Percentiles rank a stretch among this genome's conserved stretches.
These are phyloP conservation scores for Parasteatoda tepidariorum DNA, from an alignment of 1,140 invertebrate species.

Conservation along the genomic window DNA sequence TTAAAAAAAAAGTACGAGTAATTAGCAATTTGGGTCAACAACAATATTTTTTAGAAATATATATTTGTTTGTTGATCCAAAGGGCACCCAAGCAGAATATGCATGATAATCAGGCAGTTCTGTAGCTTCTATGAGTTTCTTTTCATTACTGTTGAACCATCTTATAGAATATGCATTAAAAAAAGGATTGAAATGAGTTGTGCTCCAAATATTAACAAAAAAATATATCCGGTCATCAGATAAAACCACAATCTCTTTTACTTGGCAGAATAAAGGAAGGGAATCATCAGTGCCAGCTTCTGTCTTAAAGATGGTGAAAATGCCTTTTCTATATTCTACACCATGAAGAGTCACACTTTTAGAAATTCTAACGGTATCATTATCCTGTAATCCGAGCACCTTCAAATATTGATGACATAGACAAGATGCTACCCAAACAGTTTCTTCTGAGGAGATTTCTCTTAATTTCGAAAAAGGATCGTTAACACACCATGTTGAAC, in stretches of 20 bases:
- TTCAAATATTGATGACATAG: not conserved
- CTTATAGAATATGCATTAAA: slow-evolving; percentile 11
- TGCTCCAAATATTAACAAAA: not conserved
- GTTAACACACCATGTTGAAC: not conserved
- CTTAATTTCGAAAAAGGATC: not conserved
- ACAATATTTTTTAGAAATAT: not conserved
- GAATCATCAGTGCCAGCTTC: not conserved
- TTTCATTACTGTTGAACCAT: not conserved
- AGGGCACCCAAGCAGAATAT: too few relatives aligned
- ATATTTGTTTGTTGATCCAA: too few relatives aligned
- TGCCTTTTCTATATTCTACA: not conserved
- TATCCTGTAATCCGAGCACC: not conserved
- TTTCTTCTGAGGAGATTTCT: not conserved
- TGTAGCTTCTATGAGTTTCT: too few relatives aligned
- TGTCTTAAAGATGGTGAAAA: not conserved
- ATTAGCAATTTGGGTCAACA: not conserved
- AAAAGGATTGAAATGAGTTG: not conserved
- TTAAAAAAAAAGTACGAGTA: too few relatives aligned
- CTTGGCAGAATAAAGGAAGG: not conserved
- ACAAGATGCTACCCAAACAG: not conserved
- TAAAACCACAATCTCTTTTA: not conserved
- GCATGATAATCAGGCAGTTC: too few relatives aligned
- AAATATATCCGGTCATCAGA: not conserved
- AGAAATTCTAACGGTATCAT: not conserved
- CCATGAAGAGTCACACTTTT: not conserved